A percentile compares a stretch with the other conserved stretches of the same genome.
Evolutionary conservation across 2,888 invertebrate species (phyloP).

Genomic region (Eilema griseolum): DNA sequence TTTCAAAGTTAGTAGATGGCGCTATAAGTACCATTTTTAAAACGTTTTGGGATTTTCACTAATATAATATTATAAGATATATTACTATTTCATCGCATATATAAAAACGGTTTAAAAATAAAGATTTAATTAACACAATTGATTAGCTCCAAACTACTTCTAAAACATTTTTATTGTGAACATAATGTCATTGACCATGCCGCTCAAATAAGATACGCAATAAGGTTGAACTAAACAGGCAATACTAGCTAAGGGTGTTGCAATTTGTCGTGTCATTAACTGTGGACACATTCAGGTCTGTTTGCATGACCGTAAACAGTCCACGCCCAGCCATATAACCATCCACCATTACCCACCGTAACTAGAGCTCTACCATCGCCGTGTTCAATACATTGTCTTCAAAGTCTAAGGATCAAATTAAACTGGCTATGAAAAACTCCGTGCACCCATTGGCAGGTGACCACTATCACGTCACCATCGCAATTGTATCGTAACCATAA

Average conservation of each 20-base stretch:
- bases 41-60: background rate
- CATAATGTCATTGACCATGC: conserved; percentile 59
- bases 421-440: conserved; percentile 60
- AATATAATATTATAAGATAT: no score
- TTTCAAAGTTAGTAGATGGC: conserved; percentile 54
- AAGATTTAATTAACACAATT: background rate
- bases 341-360: conserved; percentile 62
- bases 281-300: conserved; percentile 74
- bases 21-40: conserved; percentile 18
- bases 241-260: conserved; percentile 71
- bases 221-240: conserved; percentile 72
- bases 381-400: conserved; percentile 29
- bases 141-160: background rate
- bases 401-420: conserved; percentile 52
- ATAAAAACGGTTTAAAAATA: background rate
- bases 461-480: conserved; percentile 74
- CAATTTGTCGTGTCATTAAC: conserved; percentile 81
- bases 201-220: conserved; percentile 61
- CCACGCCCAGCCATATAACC: conserved; percentile 74
- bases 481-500: conserved; percentile 76
- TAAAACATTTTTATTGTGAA: conserved; percentile 49
- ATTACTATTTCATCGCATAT: background rate
- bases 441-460: conserved; percentile 74
- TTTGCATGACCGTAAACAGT: conserved; percentile 80
- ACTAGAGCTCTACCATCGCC: conserved; percentile 53